Conservation (phyloP, 2,797 vertebrate genomes). For the Oryzias sinensis region DNA sequence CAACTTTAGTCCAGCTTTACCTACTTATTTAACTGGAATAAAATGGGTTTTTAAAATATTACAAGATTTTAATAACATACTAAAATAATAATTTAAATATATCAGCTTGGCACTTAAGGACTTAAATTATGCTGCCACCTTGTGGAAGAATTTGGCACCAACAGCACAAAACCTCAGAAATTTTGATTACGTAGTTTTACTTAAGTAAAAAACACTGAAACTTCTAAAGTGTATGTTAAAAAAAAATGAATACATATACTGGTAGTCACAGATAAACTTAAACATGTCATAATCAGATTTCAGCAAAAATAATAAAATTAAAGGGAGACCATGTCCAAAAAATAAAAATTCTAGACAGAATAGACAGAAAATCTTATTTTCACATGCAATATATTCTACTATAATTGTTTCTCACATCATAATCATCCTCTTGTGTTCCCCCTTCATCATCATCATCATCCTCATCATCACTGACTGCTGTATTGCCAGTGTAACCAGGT, state of each 20-base stretch:
- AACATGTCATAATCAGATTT: too few species aligned
- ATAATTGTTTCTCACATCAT: conserved; percentile 55
- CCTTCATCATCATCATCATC: conserved; percentile 70
- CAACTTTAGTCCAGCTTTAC: not conserved
- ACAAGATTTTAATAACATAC: too few species aligned
- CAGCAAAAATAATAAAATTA: too few species aligned
- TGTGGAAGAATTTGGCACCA: conserved; percentile 41
- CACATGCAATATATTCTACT: too few species aligned
- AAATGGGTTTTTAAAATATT: not conserved
- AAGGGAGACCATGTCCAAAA: not conserved
- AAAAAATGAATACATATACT: not conserved
- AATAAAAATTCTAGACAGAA: not conserved
- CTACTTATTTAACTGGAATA: not conserved
- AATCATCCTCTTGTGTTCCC: conserved; percentile 70
- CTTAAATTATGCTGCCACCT: conserved; percentile 65
- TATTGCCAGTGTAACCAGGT: conserved; percentile 74
- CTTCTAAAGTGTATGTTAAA: not conserved
- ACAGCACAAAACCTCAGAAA: not conserved
- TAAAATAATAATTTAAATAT: too few species aligned
- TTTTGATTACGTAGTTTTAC: not conserved
- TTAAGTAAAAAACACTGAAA: not conserved
- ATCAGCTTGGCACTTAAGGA: not conserved
- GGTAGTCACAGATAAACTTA: too few species aligned
- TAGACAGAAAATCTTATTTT: too few species aligned
- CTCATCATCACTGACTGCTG: conserved; percentile 73